A percentile compares a stretch with the other conserved stretches of the same genome.
Conservation (phyloP, 2,888 invertebrate genomes). For the Drosophila affinis region DNA sequence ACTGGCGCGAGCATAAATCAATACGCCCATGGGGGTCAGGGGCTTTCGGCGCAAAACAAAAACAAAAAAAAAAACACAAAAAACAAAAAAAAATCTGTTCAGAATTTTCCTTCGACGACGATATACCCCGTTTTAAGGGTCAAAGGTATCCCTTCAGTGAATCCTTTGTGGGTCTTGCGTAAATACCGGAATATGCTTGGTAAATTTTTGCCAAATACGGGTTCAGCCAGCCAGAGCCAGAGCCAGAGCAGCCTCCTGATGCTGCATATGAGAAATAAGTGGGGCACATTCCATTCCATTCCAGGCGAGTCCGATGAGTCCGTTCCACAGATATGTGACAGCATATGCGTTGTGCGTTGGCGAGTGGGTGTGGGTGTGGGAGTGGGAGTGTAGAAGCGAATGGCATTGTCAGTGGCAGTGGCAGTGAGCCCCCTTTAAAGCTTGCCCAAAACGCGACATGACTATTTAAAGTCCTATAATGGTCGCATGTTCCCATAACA, state of each 20-base stretch:
- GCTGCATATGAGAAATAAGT: not conserved
- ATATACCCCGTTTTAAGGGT: constrained; percentile 18
- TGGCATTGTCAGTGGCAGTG: not conserved
- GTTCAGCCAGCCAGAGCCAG: not conserved
- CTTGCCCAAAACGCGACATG: not conserved
- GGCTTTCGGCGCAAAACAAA: constrained; percentile 10
- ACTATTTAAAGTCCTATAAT: not conserved
- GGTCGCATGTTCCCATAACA: not conserved
- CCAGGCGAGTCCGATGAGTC: not conserved
- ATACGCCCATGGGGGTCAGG: constrained; percentile 49
- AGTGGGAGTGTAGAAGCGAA: not conserved
- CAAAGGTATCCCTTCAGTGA: not conserved
- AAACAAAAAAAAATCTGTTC: constrained; percentile 1
- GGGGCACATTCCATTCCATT: not conserved
- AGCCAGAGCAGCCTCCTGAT: not conserved
- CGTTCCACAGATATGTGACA: not conserved
- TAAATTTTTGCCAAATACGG: not conserved
- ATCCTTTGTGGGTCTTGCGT: not conserved
- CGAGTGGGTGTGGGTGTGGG: not conserved
- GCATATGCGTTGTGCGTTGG: not conserved
- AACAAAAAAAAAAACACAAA: constrained; percentile 4
- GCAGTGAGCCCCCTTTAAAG: not conserved
- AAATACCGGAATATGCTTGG: not conserved
- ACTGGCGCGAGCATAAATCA: constrained; percentile 66
- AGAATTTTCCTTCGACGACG: constrained; percentile 2